Conservation (phyloP, 53 echinoderm and acorn worm species). For the Luidia sarsii region DNA sequence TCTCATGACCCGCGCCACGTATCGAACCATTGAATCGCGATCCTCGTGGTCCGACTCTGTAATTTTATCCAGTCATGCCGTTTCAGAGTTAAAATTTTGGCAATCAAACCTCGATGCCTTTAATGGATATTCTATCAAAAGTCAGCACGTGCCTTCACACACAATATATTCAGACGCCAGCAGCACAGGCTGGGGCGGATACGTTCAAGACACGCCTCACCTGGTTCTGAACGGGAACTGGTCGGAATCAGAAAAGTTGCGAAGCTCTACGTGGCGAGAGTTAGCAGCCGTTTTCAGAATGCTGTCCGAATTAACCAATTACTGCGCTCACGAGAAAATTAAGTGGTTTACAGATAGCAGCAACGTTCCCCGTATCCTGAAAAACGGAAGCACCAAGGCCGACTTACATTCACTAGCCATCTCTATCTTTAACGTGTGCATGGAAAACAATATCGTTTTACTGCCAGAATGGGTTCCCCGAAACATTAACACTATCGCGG, state of each 20-base stretch:
- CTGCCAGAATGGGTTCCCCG: constrained; percentile 24
- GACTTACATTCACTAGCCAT: constrained; percentile 1
- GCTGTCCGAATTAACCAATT: not conserved
- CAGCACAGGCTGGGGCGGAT: not conserved
- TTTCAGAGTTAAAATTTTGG: too few species aligned
- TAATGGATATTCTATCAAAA: constrained; percentile 4
- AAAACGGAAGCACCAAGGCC: constrained; percentile 3
- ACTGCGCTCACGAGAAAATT: not conserved
- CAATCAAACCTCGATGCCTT: not conserved
- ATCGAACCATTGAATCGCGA: constrained; percentile 44
- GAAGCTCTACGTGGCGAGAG: constrained; percentile 53
- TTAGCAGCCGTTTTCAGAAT: constrained; percentile 30
- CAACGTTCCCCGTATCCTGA: constrained; percentile 29
- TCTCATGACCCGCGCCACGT: constrained; percentile 42
- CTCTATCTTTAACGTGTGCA: not conserved
- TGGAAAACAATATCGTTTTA: not conserved
- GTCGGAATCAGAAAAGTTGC: not conserved
- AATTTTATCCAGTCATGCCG: too few species aligned
- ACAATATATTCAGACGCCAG: constrained; percentile 18
- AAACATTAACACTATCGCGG: not conserved
- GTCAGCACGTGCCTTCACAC: not conserved
- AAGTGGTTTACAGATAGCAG: constrained; percentile 28
- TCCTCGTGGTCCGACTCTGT: constrained; percentile 30
- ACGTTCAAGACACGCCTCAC: not conserved
- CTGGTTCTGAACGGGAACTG: not conserved